phyloP scores from a whole-genome alignment of 2,888 invertebrate genomes.

The Drosophila anceps region DNA sequence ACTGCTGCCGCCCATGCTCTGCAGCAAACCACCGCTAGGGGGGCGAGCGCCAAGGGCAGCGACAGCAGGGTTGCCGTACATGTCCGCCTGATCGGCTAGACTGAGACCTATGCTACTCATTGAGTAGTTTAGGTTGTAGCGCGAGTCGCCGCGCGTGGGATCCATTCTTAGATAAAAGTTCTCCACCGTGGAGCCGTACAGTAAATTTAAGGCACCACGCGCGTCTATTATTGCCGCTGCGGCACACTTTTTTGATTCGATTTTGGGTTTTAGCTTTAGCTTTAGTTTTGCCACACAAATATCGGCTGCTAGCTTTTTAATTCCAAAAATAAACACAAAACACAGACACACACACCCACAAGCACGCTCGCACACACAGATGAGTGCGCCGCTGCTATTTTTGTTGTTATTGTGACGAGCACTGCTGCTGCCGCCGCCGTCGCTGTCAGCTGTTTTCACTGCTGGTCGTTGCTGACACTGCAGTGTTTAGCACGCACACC shows the following conservation, averaged over 20 bases:
- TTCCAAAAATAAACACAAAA: slow-evolving; percentile 80
- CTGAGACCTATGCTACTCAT: slow-evolving; percentile 92
- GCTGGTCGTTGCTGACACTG: slow-evolving; percentile 36
- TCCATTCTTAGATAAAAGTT: slow-evolving; percentile 88
- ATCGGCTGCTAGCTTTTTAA: slow-evolving; percentile 62
- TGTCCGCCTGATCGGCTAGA: slow-evolving; percentile 92
- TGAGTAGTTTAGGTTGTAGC: slow-evolving; percentile 94
- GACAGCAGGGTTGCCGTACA: slow-evolving; percentile 88
- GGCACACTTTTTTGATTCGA: slow-evolving; percentile 60
- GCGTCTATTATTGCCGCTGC: slow-evolving; percentile 80
- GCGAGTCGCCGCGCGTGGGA: slow-evolving; percentile 96
- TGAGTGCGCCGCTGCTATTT: slow-evolving; percentile 17
- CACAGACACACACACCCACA: slow-evolving; percentile 37
- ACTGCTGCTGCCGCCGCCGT: slow-evolving; percentile 18
- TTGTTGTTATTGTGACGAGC: slow-evolving; percentile 19
- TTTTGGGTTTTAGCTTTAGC: slow-evolving; percentile 50
- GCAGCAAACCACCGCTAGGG: slow-evolving; percentile 87
- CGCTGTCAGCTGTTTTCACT: slow-evolving; percentile 61
- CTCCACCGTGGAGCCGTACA: slow-evolving; percentile 84
- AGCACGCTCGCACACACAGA: slow-evolving; percentile 33
- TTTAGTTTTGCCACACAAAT: slow-evolving; percentile 58
- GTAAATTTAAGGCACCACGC: slow-evolving; percentile 80
- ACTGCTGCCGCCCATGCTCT: slow-evolving; percentile 84
- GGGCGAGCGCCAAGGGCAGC: slow-evolving; percentile 86
- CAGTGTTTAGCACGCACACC: slow-evolving; percentile 21